phyloP scores from a whole-genome alignment of 2,888 invertebrate species.

The Tipula confusa region DNA sequence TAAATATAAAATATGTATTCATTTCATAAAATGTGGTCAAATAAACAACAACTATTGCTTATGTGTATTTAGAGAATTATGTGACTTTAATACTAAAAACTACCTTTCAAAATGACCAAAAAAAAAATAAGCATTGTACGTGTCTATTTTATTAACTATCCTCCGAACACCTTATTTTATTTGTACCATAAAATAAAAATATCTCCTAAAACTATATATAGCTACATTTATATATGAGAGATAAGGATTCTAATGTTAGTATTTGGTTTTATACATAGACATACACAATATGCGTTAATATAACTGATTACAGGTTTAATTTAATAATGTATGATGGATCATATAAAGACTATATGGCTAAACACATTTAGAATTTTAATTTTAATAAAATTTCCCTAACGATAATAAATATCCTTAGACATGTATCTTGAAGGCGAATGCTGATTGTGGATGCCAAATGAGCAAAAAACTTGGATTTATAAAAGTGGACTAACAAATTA shows the following conservation, averaged over 20 bases:
- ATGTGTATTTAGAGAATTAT: conserved; percentile 20
- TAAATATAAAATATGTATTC: not conserved
- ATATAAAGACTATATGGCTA: not conserved
- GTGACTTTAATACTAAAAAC: not conserved
- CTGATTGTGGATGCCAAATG: no score
- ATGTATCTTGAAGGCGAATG: no score
- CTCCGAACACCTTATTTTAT: not conserved
- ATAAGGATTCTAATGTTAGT: not conserved
- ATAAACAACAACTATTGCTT: not conserved
- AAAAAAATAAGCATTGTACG: not conserved
- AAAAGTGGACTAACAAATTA: no score
- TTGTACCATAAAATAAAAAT: not conserved
- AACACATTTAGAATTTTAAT: not conserved
- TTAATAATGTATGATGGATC: not conserved
- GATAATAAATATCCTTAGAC: no score
- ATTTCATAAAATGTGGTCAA: not conserved
- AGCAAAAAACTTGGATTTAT: no score
- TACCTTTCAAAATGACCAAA: not conserved
- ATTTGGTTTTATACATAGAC: not conserved
- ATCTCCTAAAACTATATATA: not conserved
- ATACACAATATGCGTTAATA: not conserved
- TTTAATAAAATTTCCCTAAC: no score
- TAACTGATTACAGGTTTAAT: not conserved
- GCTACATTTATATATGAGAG: no score
- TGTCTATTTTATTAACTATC: not conserved